These are phyloP conservation scores for Tiaroga cobitis DNA, from an alignment of 2,797 vertebrate genomes.

Conservation along the genomic window DNA sequence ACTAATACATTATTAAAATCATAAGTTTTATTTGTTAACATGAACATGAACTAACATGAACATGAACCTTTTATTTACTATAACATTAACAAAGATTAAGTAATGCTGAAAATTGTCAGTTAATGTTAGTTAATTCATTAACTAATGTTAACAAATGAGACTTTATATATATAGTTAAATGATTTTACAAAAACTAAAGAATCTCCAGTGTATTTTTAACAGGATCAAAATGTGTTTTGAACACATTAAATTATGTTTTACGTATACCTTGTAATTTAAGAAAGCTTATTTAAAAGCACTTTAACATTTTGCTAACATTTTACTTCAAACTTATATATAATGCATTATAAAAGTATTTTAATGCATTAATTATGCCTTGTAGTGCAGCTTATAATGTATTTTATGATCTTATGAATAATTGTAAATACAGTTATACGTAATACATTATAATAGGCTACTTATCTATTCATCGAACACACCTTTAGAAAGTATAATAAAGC, in stretches of 20 bases:
- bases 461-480: not conserved
- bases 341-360: not conserved
- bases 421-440: not conserved
- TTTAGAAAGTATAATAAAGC: not conserved
- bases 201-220: not conserved
- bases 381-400: not conserved
- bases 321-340: too few species aligned
- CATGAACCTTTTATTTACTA: not conserved
- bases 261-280: too few species aligned
- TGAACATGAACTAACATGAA: not conserved
- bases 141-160: too few species aligned
- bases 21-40: not conserved
- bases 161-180: too few species aligned
- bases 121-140: too few species aligned
- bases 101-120: not conserved
- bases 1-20: not conserved
- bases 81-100: not conserved
- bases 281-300: too few species aligned
- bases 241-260: too few species aligned
- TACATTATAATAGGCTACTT: not conserved
- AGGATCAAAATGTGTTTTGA: not conserved
- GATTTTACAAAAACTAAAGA: too few species aligned
- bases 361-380: not conserved
- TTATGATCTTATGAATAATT: not conserved
- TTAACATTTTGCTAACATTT: too few species aligned